Base-by-base conservation (phyloP, 2,888 invertebrate species). In the Pachycephus smyrnensis region DNA sequence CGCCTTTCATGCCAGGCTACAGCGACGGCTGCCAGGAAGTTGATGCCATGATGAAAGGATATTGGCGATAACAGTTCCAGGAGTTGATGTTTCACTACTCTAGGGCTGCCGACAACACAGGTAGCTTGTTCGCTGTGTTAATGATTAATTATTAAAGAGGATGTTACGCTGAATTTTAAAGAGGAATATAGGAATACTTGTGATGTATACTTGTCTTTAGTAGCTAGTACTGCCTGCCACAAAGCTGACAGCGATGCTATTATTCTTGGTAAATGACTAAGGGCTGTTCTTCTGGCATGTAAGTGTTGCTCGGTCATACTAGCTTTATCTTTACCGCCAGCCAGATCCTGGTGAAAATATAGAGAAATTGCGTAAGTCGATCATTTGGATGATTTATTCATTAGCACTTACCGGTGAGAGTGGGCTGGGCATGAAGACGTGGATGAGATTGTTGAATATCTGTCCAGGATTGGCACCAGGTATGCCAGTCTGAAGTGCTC, bases 61-160 rank as follows among this genome's bases (percentile, higher is more conserved):
- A 98, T 95, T 0, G 97, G 97, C 86, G 96, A 96, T 6, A 98
- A 91, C 84, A 97, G 95, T 89, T 97, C 96, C 85, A 97, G 92
- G 75, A 98, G 92, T 85, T 96, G 95, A 85, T 96, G 95, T 81
- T 96, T 95, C 15, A 97, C 95, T 82, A 95, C 93, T 90, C 96
- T 93, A 6, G 94, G 93, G 88, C 93, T 94, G 37, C 94, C 94
- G 77, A 94, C 93, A 11, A 94, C 92, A 81, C 92, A 92, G 80
- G 91, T 92, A 23, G 93, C 92, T 82, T 93, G 92, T 84, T 93
- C 93, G 81, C 93, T 93, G 81, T 74, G 84, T 81, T 84, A 30
- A 40, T 33, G 69, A 69, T 55, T 37, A 23, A 75, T 77, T 11
- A 4, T 31, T 78, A 31, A 12, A 71, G 11, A 15, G 31, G 12